Conservation (phyloP, 2,113 vertebrate species). For the Turnix velox region DNA sequence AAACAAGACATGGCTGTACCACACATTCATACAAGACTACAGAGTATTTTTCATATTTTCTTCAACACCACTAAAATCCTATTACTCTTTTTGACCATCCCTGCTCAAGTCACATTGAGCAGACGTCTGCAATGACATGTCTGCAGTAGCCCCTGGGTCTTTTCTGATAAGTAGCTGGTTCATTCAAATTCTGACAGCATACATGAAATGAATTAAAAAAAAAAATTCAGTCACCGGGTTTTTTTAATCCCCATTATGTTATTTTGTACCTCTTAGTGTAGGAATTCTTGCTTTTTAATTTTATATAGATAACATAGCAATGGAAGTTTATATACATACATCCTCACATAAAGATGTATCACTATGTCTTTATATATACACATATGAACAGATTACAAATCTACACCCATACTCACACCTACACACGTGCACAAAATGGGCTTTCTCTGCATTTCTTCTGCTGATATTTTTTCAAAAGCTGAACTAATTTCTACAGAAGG, state of each 20-base stretch:
- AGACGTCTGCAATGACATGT: slow-evolving; percentile 26
- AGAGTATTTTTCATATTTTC: neutral
- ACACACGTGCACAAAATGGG: neutral
- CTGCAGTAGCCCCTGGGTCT: slow-evolving; percentile 15
- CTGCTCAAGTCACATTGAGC: neutral
- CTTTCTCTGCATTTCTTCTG: neutral
- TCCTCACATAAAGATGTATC: neutral
- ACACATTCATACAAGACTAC: slow-evolving; percentile 20
- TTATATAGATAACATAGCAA: neutral
- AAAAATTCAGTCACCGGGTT: neutral
- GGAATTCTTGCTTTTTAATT: neutral
- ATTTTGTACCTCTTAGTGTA: neutral
- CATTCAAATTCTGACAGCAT: slow-evolving; percentile 34
- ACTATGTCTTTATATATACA: neutral
- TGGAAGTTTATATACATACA: neutral
- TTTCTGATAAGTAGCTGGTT: neutral
- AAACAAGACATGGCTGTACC: neutral
- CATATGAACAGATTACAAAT: neutral
- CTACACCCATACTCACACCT: neutral
- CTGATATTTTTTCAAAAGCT: neutral
- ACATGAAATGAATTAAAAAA: neutral
- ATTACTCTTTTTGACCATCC: slow-evolving; percentile 37
- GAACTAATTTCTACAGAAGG: neutral
- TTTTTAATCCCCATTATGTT: neutral
- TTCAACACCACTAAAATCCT: neutral